Percentiles rank a stretch among this genome's conserved stretches.
Evolutionary conservation across 2,113 vertebrate genomes (phyloP).

Genomic region (Pica pica): DNA sequence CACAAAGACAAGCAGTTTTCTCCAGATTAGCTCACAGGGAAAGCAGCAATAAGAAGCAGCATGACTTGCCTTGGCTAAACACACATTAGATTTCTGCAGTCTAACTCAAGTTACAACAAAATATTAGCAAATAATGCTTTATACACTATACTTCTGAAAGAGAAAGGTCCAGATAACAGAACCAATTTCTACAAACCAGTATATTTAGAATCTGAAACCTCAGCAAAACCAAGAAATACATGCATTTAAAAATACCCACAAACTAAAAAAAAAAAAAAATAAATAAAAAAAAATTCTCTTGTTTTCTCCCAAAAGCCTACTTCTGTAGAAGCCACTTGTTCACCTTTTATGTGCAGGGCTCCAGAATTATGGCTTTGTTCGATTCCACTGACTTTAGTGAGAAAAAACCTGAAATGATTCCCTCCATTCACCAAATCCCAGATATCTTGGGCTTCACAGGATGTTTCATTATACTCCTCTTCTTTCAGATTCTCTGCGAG

Average conservation of each 20-base stretch:
- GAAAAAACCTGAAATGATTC: conserved; percentile 87
- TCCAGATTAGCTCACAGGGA: neutral
- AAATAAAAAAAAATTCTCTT: neutral
- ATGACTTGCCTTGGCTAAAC: neutral
- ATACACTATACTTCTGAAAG: neutral
- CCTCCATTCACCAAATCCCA: conserved; percentile 75
- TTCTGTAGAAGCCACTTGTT: neutral
- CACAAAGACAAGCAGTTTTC: rapidly evolving
- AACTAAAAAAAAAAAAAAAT: neutral
- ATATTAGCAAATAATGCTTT: neutral
- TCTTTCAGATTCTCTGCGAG: conserved; percentile 50
- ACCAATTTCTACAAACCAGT: neutral
- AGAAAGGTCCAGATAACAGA: neutral
- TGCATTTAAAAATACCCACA: neutral
- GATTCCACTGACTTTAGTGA: conserved; percentile 90
- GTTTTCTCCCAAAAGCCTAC: neutral
- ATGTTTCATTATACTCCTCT: neutral
- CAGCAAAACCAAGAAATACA: neutral
- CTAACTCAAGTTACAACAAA: neutral
- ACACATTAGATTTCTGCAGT: neutral
- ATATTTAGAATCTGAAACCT: neutral
- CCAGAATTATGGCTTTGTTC: conserved; percentile 83
- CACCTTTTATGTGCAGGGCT: conserved; percentile 92
- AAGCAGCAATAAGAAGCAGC: neutral
- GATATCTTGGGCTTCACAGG: conserved; percentile 79